phyloP scores from a whole-genome alignment of 2,888 invertebrate species.

The Stictocephala bisonia region DNA sequence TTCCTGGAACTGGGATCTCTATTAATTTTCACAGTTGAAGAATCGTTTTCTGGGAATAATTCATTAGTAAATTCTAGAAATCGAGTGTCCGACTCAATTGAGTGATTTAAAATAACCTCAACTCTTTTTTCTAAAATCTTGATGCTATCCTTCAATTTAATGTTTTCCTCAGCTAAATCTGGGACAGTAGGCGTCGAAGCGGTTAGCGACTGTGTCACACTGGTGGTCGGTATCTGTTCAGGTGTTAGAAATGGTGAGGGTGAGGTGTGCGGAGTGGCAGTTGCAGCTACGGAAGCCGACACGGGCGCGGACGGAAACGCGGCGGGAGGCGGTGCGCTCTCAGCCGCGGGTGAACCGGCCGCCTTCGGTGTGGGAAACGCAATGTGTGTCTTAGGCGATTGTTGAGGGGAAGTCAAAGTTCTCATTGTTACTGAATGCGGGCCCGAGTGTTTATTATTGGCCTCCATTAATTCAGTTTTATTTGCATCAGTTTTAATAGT shows the following conservation, averaged over 20 bases:
- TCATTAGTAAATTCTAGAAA: conserved; percentile 3
- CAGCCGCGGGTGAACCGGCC: conserved; percentile 4
- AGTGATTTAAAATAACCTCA: conserved; percentile 2
- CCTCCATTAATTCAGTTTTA: background rate
- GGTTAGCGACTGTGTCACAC: too few relatives aligned
- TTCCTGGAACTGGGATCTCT: background rate
- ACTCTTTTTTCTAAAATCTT: conserved; percentile 1
- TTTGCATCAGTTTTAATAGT: conserved; percentile 14
- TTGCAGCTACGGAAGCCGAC: background rate
- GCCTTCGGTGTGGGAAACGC: background rate
- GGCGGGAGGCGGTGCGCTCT: conserved; percentile 1
- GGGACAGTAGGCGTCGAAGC: background rate
- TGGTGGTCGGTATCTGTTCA: too few relatives aligned
- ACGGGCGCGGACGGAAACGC: background rate
- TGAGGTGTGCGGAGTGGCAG: background rate
- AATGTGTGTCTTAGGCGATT: background rate
- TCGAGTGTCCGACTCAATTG: background rate
- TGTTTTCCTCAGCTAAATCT: background rate
- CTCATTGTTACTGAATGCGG: conserved; percentile 4
- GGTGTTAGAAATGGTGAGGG: background rate
- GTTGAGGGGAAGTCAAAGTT: background rate
- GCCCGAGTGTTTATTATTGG: background rate
- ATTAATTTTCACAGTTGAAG: background rate
- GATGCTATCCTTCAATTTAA: background rate
- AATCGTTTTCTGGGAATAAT: background rate